Evolutionary conservation across 2,797 vertebrate species (phyloP).

Genomic region (Sebastiscus tertius): DNA sequence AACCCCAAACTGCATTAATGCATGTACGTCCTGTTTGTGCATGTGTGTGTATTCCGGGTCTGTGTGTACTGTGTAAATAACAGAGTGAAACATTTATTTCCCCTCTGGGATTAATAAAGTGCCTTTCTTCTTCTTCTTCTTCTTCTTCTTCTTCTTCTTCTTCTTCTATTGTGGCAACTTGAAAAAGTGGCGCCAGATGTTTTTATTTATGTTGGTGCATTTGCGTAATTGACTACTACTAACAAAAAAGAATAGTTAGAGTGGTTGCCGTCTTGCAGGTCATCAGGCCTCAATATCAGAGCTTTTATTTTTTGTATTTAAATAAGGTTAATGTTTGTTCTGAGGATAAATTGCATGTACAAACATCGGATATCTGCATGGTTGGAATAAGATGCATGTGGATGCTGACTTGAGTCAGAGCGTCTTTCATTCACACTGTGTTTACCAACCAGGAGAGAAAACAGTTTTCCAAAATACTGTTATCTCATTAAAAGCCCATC

Average conservation of each 20-base stretch:
- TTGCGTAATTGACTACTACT: not conserved
- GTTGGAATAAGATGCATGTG: slow-evolving; percentile 18
- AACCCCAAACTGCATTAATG: too few relatives aligned
- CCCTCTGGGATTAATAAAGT: too few relatives aligned
- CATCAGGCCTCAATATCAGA: not conserved
- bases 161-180: too few relatives aligned
- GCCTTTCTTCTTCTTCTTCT: too few relatives aligned
- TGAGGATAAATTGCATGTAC: slow-evolving; percentile 5
- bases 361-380: slow-evolving; percentile 22
- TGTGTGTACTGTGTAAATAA: too few relatives aligned
- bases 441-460: slow-evolving; percentile 35
- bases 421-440: slow-evolving; percentile 26
- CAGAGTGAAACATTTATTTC: too few relatives aligned
- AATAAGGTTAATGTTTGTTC: slow-evolving; percentile 5
- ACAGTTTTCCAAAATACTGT: slow-evolving; percentile 24
- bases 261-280: not conserved
- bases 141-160: too few relatives aligned
- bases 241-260: too few relatives aligned
- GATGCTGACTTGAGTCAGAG: slow-evolving; percentile 27
- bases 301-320: not conserved
- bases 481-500: slow-evolving; percentile 33
- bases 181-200: too few relatives aligned
- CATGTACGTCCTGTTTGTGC: too few relatives aligned
- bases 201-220: not conserved
- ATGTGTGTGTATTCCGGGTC: too few relatives aligned